Evolutionary conservation across 1,140 invertebrate genomes (phyloP), one percentile per base, ranked within the genome.

Genomic region (Dreissena rostriformis): DNA sequence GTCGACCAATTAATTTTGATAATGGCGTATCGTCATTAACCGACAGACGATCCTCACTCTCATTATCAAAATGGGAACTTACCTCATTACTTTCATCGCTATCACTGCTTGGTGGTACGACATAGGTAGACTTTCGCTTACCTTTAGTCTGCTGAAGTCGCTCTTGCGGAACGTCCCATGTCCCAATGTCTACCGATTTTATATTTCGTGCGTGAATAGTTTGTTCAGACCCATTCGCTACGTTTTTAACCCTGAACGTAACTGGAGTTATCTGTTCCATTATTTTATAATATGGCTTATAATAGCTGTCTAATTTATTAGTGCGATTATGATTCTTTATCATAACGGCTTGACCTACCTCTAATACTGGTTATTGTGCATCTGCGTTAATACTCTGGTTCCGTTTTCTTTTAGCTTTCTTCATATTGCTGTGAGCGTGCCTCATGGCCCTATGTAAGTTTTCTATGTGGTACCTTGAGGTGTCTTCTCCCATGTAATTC

Each of bases 311-410:
- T 15, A 70, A 11, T 53, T 74, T 53, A 53, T n/a, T 39, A 67
- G 65, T 83, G 22, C 52, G 19, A n/a, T 22, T 22, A 55, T 57
- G 51, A 68, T 78, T 75, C 57, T 76, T 75, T 17, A 84, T 12
- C 11, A 77, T 52, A 10, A 67, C 61, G 6, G 65, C 65, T 17
- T 77, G 61, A 28, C 49, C 76, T 53, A 67, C 51, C 11, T 65
- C 65, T 14, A 78, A 8, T 29, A n/a, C 28, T 10, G 67, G 39
- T 12, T 65, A 26, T 17, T 61, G 26, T 10, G 66, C 49, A n/a
- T 55, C 39, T 68, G 29, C 53, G 53, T 78, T 78, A 1, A 63
- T 65, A 19, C 68, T 29, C 39, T 55, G n/a, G 19, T 29, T 24
- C 17, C 39, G 63, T 19, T 26, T 14, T 70, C 55, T 67, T 26